phyloP scores from a whole-genome alignment of 2,888 invertebrate genomes.

The Drosophila quasianomalipes region DNA sequence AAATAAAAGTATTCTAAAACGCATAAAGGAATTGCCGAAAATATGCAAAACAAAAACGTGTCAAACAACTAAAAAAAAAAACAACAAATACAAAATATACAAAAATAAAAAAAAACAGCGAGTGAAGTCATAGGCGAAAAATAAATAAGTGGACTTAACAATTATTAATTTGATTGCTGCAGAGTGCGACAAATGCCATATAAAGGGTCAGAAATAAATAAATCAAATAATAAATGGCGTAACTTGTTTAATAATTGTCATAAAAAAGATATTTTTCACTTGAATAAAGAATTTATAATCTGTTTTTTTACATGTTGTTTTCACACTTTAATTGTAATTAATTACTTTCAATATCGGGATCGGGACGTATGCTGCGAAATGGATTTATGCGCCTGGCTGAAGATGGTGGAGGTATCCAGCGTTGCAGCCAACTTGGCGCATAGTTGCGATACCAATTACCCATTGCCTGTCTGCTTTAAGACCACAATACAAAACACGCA shows the following conservation, averaged over 20 bases:
- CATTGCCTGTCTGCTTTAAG: conserved; percentile 52
- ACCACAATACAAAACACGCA: background rate
- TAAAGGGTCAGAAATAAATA: conserved; percentile 23
- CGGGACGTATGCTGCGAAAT: conserved; percentile 77
- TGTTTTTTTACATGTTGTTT: background rate
- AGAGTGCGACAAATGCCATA: conserved; percentile 12
- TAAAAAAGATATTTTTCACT: background rate
- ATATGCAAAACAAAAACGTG: conserved; percentile 58
- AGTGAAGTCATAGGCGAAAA: conserved; percentile 67
- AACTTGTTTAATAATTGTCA: background rate
- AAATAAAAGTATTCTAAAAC: conserved; percentile 41
- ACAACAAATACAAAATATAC: conserved; percentile 28
- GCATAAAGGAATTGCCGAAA: conserved; percentile 17
- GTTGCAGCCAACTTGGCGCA: conserved; percentile 82
- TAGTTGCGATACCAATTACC: conserved; percentile 80
- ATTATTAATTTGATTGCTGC: conserved; percentile 24
- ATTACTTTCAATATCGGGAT: conserved; percentile 75
- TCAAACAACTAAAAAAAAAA: conserved; percentile 57
- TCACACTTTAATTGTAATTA: conserved; percentile 2
- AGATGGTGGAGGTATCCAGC: conserved; percentile 76
- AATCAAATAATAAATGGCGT: background rate
- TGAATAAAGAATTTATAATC: background rate
- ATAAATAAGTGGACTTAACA: conserved; percentile 36
- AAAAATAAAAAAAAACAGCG: conserved; percentile 14
- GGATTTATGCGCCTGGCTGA: conserved; percentile 74